phyloP scores from a whole-genome alignment of 1,140 invertebrate species.

The Galendromus occidentalis region DNA sequence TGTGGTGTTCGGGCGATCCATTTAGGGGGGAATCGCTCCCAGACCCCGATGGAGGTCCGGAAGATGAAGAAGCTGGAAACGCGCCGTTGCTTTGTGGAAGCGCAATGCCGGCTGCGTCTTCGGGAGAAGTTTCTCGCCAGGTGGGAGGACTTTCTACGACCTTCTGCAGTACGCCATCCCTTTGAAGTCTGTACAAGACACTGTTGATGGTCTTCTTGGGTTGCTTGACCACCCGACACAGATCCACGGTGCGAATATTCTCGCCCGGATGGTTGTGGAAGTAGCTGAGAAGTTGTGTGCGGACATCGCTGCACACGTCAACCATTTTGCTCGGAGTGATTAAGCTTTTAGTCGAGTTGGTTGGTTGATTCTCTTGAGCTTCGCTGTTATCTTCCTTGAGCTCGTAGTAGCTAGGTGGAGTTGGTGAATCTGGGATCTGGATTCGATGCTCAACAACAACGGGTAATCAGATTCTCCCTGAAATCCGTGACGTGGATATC shows the following conservation, averaged over 20 bases:
- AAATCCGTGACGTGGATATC: too few species aligned
- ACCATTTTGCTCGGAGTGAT: neutral
- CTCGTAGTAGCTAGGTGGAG: too few species aligned
- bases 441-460: too few species aligned
- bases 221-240: conserved; percentile 11
- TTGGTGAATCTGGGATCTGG: too few species aligned
- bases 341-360: neutral
- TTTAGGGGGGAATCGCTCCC: neutral
- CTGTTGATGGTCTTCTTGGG: conserved; percentile 23
- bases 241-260: neutral
- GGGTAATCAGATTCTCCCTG: too few species aligned
- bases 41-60: neutral
- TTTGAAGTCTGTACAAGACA: conserved; percentile 22
- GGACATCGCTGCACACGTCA: conserved; percentile 4
- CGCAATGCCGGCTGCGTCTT: neutral
- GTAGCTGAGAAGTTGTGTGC: conserved; percentile 4
- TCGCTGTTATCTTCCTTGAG: too few species aligned
- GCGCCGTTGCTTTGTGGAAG: neutral
- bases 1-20: too few species aligned
- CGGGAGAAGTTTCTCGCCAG: conserved; percentile 16
- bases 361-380: too few species aligned
- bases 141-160: conserved; percentile 19
- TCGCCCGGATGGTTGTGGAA: conserved; percentile 8
- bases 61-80: conserved; percentile 5
- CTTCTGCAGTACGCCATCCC: conserved; percentile 20